Percentiles rank a stretch among this genome's conserved stretches.
Evolutionary conservation across 1,140 invertebrate species (phyloP).

Genomic region (Battus philenor): DNA sequence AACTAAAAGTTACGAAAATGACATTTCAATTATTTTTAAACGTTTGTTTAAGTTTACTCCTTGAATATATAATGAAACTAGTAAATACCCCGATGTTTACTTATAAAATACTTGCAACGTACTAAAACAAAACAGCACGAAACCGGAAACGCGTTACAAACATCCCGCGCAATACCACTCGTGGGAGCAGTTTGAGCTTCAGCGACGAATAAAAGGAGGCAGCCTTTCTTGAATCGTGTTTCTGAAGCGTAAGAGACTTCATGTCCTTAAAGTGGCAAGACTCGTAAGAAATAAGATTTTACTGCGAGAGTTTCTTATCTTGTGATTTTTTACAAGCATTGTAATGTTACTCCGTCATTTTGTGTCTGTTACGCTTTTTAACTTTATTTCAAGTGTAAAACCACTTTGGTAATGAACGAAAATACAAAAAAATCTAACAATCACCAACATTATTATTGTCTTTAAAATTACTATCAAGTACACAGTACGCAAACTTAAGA

Average conservation of each 20-base stretch:
- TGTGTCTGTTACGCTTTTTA: not conserved
- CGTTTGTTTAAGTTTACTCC: no score
- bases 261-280: slow-evolving; percentile 14
- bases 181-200: slow-evolving; percentile 10
- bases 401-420: not conserved
- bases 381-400: not conserved
- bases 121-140: no score
- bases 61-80: no score
- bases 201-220: slow-evolving; percentile 6
- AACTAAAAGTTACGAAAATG: no score
- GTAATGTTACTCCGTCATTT: not conserved
- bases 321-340: not conserved
- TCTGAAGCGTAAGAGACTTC: slow-evolving; percentile 16
- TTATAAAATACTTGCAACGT: no score
- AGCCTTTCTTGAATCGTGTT: slow-evolving; percentile 7
- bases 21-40: no score
- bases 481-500: not conserved
- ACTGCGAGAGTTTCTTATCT: slow-evolving; percentile 10
- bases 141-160: no score
- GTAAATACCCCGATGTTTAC: no score
- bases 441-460: no score
- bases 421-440: no score
- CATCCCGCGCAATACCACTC: slow-evolving; percentile 7
- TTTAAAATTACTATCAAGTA: no score
- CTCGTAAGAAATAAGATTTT: slow-evolving; percentile 12